Conservation (phyloP, 2,888 invertebrate genomes). For the Plusia festucae region DNA sequence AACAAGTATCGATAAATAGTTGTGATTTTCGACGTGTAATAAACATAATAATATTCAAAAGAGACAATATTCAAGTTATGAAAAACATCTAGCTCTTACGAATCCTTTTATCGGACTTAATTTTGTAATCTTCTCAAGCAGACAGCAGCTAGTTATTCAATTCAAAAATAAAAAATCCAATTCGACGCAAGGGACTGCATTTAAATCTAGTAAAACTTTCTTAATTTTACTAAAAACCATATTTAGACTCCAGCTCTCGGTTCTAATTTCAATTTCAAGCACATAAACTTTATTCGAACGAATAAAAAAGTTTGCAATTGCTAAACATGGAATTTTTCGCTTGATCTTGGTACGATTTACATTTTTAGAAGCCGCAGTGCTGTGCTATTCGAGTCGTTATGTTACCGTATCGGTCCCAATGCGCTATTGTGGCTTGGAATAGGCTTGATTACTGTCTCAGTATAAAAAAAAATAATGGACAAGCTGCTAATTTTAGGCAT, state of each 20-base stretch:
- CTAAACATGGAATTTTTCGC: conserved; percentile 35
- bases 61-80: neutral
- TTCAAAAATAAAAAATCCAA: conserved; percentile 20
- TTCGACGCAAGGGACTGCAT: conserved; percentile 23
- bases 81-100: too few relatives aligned
- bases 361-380: conserved; percentile 25
- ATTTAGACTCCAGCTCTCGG: conserved; percentile 32
- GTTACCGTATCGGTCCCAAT: conserved; percentile 4
- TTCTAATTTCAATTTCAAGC: conserved; percentile 51
- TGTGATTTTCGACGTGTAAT: too few relatives aligned
- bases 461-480: neutral
- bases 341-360: conserved; percentile 23
- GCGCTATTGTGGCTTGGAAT: conserved; percentile 7
- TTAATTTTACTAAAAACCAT: conserved; percentile 43
- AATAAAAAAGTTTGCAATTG: conserved; percentile 48
- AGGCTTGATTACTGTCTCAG: neutral
- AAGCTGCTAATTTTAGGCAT: neutral
- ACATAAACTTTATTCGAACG: conserved; percentile 37
- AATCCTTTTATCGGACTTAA: neutral
- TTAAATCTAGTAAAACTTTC: conserved; percentile 35
- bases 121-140: neutral
- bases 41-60: neutral
- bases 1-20: too few relatives aligned
- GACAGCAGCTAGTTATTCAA: neutral
- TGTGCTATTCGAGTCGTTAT: conserved; percentile 11